Evolutionary conservation across 2,797 vertebrate species (phyloP).

Genomic region (Siniperca obscura): DNA sequence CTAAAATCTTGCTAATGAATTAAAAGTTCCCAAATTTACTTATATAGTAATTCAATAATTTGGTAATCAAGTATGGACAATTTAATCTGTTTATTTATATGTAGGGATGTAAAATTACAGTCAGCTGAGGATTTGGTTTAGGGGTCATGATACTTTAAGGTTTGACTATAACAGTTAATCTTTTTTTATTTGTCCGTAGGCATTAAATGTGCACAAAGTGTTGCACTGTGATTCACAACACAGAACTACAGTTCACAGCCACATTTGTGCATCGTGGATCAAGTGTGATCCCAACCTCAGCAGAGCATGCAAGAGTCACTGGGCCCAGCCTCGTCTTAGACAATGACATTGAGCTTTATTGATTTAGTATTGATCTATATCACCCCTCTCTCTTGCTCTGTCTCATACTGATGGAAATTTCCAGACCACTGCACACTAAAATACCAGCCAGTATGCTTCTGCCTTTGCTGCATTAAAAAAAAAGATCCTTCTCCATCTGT

Average conservation of each 20-base stretch:
- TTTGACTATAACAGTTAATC: not conserved
- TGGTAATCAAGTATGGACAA: not conserved
- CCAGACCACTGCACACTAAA: conserved; percentile 52
- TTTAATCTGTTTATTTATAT: not conserved
- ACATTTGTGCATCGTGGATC: not conserved
- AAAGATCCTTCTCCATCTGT: conserved; percentile 29
- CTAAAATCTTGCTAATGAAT: not conserved
- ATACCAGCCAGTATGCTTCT: conserved; percentile 26
- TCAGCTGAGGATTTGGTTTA: not conserved
- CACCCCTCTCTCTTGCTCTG: conserved; percentile 30
- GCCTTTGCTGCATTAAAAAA: conserved; percentile 19
- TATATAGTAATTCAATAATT: too few relatives aligned
- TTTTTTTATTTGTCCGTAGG: not conserved
- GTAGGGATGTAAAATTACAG: not conserved
- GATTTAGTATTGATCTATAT: conserved; percentile 68
- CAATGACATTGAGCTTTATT: conserved; percentile 61
- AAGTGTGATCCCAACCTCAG: not conserved
- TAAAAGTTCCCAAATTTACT: not conserved
- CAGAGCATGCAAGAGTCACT: not conserved
- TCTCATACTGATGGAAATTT: conserved; percentile 72
- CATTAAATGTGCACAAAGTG: not conserved
- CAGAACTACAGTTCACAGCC: not conserved
- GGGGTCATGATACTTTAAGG: too few relatives aligned
- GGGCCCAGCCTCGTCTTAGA: conserved; percentile 22
- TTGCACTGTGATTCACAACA: conserved; percentile 3